These are phyloP conservation scores for Steinernema feltiae DNA, from an alignment of 1,140 invertebrate genomes.

Conservation along the genomic window DNA sequence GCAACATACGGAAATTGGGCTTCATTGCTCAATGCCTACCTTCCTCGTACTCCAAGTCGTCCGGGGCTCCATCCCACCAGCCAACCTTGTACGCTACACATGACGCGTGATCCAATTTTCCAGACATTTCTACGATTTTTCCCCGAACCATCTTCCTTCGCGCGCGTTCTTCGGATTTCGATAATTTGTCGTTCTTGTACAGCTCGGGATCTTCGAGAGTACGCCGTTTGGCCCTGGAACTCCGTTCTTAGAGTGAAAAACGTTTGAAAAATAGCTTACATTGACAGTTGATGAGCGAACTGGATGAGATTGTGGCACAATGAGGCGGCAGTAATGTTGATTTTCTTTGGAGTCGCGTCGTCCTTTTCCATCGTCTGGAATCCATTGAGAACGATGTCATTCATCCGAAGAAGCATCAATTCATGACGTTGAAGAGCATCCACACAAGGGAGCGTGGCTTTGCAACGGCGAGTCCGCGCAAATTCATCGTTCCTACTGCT, in stretches of 20 bases:
- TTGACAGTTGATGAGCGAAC: slow-evolving; percentile 66
- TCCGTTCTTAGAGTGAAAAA: slow-evolving; percentile 40
- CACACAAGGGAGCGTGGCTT: slow-evolving; percentile 67
- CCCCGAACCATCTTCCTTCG: slow-evolving; percentile 69
- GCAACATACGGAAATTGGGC: background rate
- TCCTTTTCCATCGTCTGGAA: slow-evolving; percentile 65
- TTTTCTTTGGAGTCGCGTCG: slow-evolving; percentile 57
- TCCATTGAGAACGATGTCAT: slow-evolving; percentile 72
- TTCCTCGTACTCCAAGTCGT: background rate
- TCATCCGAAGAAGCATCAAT: slow-evolving; percentile 71
- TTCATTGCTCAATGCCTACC: background rate
- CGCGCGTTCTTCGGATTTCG: slow-evolving; percentile 65
- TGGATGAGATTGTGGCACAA: slow-evolving; percentile 72
- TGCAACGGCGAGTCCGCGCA: slow-evolving; percentile 32
- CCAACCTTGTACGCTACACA: slow-evolving; percentile 73
- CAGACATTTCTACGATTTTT: slow-evolving; percentile 72
- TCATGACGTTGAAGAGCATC: slow-evolving; percentile 75
- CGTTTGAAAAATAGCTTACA: slow-evolving; percentile 47
- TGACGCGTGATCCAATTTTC: slow-evolving; percentile 85
- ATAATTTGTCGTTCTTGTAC: slow-evolving; percentile 65
- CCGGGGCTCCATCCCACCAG: slow-evolving; percentile 21
- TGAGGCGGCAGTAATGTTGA: slow-evolving; percentile 61
- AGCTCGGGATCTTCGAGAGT: slow-evolving; percentile 75
- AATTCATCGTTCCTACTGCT: slow-evolving; percentile 35
- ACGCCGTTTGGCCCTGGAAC: slow-evolving; percentile 71